phyloP scores from a whole-genome alignment of 2,797 vertebrate species.

The Sebastes elongatus region DNA sequence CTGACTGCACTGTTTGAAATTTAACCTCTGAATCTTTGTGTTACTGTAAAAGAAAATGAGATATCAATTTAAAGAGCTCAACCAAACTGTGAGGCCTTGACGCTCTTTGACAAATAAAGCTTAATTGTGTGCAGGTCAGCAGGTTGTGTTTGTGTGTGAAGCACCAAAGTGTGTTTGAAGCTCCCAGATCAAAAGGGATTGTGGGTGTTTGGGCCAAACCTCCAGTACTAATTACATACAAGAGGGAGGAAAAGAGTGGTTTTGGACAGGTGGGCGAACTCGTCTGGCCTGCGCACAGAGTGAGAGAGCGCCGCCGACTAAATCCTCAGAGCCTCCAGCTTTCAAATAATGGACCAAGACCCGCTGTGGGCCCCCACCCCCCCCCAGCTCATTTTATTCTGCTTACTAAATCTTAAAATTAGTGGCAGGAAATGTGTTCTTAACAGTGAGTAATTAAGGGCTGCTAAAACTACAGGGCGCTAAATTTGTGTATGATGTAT shows the following conservation, averaged over 20 bases:
- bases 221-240: constrained; percentile 40
- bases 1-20: neutral
- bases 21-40: neutral
- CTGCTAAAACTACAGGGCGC: neutral
- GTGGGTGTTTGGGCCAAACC: constrained; percentile 37
- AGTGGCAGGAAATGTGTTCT: constrained; percentile 1
- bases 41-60: neutral
- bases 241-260: constrained; percentile 4
- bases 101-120: neutral
- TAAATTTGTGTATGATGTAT: neutral
- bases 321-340: constrained; percentile 14
- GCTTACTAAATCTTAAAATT: constrained; percentile 24
- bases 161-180: constrained; percentile 31
- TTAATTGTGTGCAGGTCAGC: neutral
- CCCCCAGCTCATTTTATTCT: constrained; percentile 25
- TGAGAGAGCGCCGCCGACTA: neutral
- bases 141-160: constrained; percentile 19
- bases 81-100: neutral
- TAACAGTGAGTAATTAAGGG: constrained; percentile 37
- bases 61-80: neutral
- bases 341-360: constrained; percentile 22
- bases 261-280: constrained; percentile 35
- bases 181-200: constrained; percentile 33
- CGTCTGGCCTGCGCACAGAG: constrained; percentile 5
- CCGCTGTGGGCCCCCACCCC: too few relatives aligned